phyloP scores from a whole-genome alignment of 2,113 vertebrate species.

The Petrocephalus zakoni region DNA sequence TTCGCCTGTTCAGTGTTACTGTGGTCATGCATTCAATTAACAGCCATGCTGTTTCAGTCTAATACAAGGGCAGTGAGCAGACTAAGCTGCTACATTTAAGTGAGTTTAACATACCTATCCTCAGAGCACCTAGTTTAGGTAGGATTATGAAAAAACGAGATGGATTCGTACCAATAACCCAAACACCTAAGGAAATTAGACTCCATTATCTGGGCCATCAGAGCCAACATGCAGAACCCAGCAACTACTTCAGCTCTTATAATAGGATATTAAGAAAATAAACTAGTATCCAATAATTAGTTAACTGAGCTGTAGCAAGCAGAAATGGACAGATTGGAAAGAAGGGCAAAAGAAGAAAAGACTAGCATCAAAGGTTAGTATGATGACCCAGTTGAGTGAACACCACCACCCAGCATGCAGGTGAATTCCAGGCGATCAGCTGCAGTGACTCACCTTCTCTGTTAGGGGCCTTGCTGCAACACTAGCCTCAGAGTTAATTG shows the following conservation, averaged over 20 bases:
- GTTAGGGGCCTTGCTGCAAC: not conserved
- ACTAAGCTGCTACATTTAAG: not conserved
- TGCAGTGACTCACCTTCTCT: constrained; percentile 22
- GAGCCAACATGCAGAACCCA: not conserved
- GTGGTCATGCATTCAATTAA: not conserved
- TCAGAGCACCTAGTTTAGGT: not conserved
- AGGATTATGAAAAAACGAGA: not conserved
- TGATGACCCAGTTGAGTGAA: not conserved
- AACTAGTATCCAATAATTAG: not conserved
- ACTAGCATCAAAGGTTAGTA: not conserved
- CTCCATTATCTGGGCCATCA: not conserved
- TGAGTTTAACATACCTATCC: not conserved
- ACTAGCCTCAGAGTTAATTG: not conserved
- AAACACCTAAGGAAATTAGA: not conserved
- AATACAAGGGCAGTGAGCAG: not conserved
- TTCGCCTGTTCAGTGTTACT: not conserved
- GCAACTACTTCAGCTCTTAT: not conserved
- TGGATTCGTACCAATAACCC: not conserved
- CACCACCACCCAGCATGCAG: constrained; percentile 13
- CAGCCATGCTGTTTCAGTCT: not conserved
- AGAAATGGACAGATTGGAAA: not conserved
- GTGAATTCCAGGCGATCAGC: not conserved
- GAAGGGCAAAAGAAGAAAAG: not conserved
- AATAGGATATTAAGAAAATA: not conserved
- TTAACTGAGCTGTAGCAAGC: not conserved